phyloP scores from a whole-genome alignment of 2,113 vertebrate species.

The Aphyosemion australe region DNA sequence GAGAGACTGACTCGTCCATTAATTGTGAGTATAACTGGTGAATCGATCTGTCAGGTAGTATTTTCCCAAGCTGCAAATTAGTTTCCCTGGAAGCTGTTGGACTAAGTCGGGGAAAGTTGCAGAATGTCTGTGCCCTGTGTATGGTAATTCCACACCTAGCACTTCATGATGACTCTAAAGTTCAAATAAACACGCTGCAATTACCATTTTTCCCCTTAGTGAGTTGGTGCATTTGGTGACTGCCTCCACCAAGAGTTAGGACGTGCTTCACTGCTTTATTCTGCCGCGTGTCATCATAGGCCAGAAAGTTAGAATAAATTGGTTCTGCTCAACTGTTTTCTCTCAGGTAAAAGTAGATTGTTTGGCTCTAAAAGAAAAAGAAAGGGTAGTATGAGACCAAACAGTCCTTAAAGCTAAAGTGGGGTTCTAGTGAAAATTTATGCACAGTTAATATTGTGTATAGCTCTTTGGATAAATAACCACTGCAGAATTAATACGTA shows the following conservation, averaged over 20 bases:
- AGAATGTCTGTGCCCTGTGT: slow-evolving; percentile 22
- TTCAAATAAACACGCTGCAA: slow-evolving; percentile 72
- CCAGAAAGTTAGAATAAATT: slow-evolving; percentile 76
- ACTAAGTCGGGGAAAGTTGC: slow-evolving; percentile 38
- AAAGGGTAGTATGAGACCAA: slow-evolving; percentile 51
- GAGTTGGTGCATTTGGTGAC: slow-evolving; percentile 51
- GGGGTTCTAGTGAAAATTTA: background rate
- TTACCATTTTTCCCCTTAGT: slow-evolving; percentile 63
- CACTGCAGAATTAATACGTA: too few species aligned
- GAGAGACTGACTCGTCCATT: slow-evolving; percentile 59
- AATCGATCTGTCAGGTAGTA: slow-evolving; percentile 74
- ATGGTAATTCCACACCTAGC: slow-evolving; percentile 52
- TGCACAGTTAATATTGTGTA: too few species aligned
- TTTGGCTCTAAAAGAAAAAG: slow-evolving; percentile 47
- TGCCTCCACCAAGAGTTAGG: slow-evolving; percentile 60
- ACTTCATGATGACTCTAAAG: slow-evolving; percentile 62
- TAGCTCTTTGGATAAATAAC: too few species aligned
- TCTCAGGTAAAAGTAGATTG: slow-evolving; percentile 72
- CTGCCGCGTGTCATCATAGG: slow-evolving; percentile 62
- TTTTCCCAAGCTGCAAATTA: slow-evolving; percentile 73
- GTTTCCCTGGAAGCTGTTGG: slow-evolving; percentile 64
- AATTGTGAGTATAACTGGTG: slow-evolving; percentile 66
- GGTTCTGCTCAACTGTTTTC: slow-evolving; percentile 73
- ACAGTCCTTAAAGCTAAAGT: background rate
- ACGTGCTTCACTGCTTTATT: slow-evolving; percentile 68